These are phyloP conservation scores for Osmerus eperlanus DNA, from an alignment of 2,113 vertebrate genomes.

Conservation along the genomic window DNA sequence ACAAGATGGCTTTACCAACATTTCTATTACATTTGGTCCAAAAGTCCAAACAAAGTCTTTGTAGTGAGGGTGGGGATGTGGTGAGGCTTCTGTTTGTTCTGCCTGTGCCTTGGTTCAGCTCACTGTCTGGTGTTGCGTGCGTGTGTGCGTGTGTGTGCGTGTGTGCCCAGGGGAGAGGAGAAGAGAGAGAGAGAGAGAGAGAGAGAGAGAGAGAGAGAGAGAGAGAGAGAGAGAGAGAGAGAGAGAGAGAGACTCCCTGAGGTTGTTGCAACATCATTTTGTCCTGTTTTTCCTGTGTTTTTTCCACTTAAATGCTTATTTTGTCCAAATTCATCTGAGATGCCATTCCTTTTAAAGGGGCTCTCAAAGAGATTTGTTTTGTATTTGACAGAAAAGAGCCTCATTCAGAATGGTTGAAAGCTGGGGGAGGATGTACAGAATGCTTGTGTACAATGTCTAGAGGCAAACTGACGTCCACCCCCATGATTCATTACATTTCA, in stretches of 20 bases:
- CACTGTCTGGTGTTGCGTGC: conserved; percentile 18
- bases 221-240: not conserved
- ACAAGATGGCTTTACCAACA: no score
- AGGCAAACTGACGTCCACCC: no score
- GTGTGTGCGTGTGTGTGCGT: conserved; percentile 7
- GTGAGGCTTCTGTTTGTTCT: not conserved
- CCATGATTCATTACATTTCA: no score
- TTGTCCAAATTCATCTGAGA: no score
- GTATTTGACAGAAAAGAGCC: no score
- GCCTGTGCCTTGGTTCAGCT: conserved; percentile 12
- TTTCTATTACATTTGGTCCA: no score
- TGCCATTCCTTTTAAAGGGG: no score
- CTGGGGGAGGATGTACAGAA: no score
- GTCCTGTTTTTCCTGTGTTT: not conserved
- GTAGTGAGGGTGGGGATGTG: not conserved
- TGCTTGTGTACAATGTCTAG: no score
- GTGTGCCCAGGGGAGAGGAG: not conserved
- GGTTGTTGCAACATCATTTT: not conserved
- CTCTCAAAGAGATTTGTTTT: no score
- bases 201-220: conserved; percentile 4
- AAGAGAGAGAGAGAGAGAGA: not conserved
- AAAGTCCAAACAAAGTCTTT: not conserved
- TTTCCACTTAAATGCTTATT: not conserved
- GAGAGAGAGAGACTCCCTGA: not conserved
- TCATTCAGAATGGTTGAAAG: no score